A percentile compares a stretch with the other conserved stretches of the same genome.
Conservation (phyloP, 2,113 vertebrate genomes). For the Melanerpes aurifrons region DNA sequence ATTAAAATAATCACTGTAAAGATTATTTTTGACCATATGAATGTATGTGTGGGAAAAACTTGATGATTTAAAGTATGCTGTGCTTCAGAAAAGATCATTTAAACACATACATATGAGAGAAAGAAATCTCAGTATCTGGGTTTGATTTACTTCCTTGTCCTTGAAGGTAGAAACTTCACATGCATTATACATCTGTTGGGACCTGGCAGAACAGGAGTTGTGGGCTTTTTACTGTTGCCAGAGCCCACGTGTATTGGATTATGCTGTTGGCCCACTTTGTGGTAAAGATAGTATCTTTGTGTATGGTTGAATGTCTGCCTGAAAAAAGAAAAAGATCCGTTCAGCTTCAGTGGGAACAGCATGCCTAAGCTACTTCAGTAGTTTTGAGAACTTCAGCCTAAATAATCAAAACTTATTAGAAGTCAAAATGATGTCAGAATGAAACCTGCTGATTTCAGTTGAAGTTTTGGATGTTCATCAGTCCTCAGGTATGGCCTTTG, state of each 20-base stretch:
- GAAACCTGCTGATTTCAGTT: neutral
- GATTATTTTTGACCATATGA: constrained; percentile 26
- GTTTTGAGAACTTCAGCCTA: neutral
- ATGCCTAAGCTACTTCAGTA: neutral
- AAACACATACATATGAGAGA: neutral
- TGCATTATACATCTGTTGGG: neutral
- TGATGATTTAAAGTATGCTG: constrained; percentile 10
- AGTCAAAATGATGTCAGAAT: neutral
- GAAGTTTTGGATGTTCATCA: neutral
- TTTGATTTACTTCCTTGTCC: constrained; percentile 10
- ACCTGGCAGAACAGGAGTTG: neutral
- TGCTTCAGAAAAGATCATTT: constrained; percentile 33
- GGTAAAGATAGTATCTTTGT: neutral
- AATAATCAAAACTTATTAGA: neutral
- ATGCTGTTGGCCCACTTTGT: fast-evolving
- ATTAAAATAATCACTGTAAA: constrained; percentile 18
- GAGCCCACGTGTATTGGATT: neutral
- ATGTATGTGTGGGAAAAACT: neutral
- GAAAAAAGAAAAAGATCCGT: neutral
- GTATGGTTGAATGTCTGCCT: neutral
- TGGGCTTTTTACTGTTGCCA: neutral
- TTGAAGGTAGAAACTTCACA: constrained; percentile 7
- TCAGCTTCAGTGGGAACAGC: neutral
- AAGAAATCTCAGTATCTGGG: neutral
- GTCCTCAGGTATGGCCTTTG: neutral